Base-by-base conservation (phyloP, 2,113 vertebrate species). In the Bufo gargarizans region DNA sequence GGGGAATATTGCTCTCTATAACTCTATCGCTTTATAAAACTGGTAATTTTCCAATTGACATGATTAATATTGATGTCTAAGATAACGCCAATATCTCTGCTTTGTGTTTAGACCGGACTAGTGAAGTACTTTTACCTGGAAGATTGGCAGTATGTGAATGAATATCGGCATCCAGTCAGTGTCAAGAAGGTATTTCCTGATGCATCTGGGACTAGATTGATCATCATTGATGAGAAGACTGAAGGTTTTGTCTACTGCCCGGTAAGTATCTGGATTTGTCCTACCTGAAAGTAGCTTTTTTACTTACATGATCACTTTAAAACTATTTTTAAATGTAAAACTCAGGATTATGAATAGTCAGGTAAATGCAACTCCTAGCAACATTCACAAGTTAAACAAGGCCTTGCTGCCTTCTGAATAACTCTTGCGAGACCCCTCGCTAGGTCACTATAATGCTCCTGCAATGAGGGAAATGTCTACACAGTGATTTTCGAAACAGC, bases 151-250 rank as follows among this genome's bases (percentile, higher is more conserved):
- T 96, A 94, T 50, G 94, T 99, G 88, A 97, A 94, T 93, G 96
- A 96, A 72, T 98, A 97, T 93, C 96, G 94, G 12, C 98, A 99
- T 93, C 71, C 95, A 55, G 97, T 99, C 63, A 92, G 96, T 0
- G 95, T 99, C 88, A 97, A 95, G 89, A 99, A 97, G 92, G 93
- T 99, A 88, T 98, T 98, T 91, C 98, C 97, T 43, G 97, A 99
- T 91, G 94, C 96, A 80, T 97, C 92, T 88, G 98, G 98, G 85
- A 96, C 97, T 13, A 95, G 92, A 89, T 89, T 99, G 89, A 95
- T 96, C 93, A 97, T 99, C 92, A 98, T 99, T 87, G 98, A 99
- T 90, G 96, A 99, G 90, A 98, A 98, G 93, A 97, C 96, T 79
- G 93, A 97, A 53, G 97, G 98, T 89, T 99, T 98, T 94, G 93